Conservation (phyloP, 2,888 invertebrate genomes). For the Rotaria socialis region DNA sequence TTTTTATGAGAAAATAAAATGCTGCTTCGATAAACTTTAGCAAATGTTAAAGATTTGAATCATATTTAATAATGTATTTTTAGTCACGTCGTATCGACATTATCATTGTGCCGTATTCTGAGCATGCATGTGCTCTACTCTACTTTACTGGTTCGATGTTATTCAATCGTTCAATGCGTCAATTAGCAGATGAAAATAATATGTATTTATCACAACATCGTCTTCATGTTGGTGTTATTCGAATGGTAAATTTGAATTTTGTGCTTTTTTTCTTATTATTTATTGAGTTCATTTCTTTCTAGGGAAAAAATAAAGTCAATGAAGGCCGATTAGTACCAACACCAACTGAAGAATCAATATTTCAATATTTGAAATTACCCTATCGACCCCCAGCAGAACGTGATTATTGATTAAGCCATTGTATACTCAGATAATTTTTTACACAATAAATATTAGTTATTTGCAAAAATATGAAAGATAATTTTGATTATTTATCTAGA, state of each 20-base stretch:
- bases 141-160: conserved; percentile 63
- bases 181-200: conserved; percentile 60
- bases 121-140: conserved; percentile 61
- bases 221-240: conserved; percentile 4
- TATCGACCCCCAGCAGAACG: conserved; percentile 43
- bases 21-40: no score
- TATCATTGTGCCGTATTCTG: conserved; percentile 61
- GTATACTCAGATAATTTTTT: background rate
- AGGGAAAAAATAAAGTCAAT: conserved; percentile 41
- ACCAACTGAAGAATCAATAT: conserved; percentile 40
- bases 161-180: conserved; percentile 62
- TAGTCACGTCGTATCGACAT: conserved; percentile 62
- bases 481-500: no score
- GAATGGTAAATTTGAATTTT: background rate
- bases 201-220: conserved; percentile 54
- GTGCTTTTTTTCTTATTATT: background rate
- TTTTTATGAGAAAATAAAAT: no score
- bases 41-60: no score
- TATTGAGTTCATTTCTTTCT: background rate
- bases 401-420: conserved; percentile 31
- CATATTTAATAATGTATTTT: conserved; percentile 13
- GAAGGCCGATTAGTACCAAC: conserved; percentile 32
- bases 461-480: no score
- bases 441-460: no score
- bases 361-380: conserved; percentile 40